phyloP scores from a whole-genome alignment of 1,140 invertebrate species.

The Acromyrmex echinatior region DNA sequence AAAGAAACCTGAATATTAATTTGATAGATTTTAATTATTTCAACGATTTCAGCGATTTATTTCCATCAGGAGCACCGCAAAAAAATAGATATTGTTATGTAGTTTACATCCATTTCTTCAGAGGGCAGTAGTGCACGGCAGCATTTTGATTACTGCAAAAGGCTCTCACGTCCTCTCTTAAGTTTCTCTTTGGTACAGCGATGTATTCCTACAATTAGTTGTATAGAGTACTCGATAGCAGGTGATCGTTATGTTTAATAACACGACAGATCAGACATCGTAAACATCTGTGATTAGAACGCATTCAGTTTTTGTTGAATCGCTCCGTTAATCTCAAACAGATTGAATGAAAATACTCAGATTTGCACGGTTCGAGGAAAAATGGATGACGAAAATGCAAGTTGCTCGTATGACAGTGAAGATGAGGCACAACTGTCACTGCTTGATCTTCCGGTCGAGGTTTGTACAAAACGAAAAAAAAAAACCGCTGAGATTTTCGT shows the following conservation, averaged over 20 bases:
- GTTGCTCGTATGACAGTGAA: constrained; percentile 7
- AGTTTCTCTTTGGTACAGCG: too few species aligned
- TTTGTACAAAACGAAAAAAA: constrained; percentile 54
- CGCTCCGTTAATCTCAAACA: not conserved
- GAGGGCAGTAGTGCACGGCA: too few species aligned
- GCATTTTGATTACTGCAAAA: too few species aligned
- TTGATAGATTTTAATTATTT: too few species aligned
- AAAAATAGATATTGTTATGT: too few species aligned
- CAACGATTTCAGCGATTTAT: too few species aligned
- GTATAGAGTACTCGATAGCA: not conserved
- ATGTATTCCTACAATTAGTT: not conserved
- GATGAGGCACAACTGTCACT: constrained; percentile 63
- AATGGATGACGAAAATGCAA: constrained; percentile 69
- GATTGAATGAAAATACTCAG: constrained; percentile 66
- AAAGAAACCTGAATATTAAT: too few species aligned
- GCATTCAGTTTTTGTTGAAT: not conserved
- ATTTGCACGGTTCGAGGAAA: constrained; percentile 25
- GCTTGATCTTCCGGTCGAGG: constrained; percentile 80
- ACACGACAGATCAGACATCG: not conserved
- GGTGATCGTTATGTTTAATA: not conserved
- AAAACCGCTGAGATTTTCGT: not conserved
- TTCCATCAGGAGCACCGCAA: too few species aligned
- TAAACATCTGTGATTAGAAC: not conserved
- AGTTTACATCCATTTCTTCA: too few species aligned
- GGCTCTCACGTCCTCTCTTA: too few species aligned